Conservation (phyloP, 2,888 invertebrate genomes). For the Dryobotodes eremita region DNA sequence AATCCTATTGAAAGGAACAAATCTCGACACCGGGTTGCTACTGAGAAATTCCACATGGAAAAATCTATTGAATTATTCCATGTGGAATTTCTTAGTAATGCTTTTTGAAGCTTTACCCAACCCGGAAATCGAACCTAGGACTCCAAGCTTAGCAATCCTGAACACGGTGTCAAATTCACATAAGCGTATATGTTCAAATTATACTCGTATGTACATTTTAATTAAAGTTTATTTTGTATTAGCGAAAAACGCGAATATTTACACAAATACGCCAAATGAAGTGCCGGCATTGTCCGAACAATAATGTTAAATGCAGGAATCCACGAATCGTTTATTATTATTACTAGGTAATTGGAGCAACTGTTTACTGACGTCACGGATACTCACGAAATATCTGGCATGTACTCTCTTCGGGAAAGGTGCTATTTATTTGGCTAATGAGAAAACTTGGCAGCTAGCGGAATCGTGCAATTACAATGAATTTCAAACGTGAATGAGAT, state of each 20-base stretch:
- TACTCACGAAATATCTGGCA: constrained; percentile 36
- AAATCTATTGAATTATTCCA: too few species aligned
- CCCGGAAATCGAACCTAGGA: background rate
- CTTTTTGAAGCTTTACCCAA: too few species aligned
- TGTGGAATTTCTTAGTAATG: too few species aligned
- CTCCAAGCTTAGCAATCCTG: background rate
- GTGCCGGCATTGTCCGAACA: background rate
- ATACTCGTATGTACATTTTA: background rate
- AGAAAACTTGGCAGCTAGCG: constrained; percentile 63
- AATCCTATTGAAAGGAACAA: too few species aligned
- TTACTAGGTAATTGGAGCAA: constrained; percentile 29
- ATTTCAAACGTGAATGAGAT: constrained; percentile 40
- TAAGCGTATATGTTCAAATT: background rate
- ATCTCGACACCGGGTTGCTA: background rate
- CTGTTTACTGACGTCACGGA: constrained; percentile 27
- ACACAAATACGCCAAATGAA: background rate
- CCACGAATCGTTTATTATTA: background rate
- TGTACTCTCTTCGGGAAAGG: constrained; percentile 13
- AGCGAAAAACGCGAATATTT: background rate
- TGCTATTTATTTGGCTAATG: constrained; percentile 32
- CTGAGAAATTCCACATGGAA: background rate
- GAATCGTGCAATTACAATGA: constrained; percentile 24
- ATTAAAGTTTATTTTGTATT: background rate
- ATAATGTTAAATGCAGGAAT: background rate
- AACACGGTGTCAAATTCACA: background rate